Conservation (phyloP, 2,113 vertebrate species). For the Hypomesus transpacificus region DNA sequence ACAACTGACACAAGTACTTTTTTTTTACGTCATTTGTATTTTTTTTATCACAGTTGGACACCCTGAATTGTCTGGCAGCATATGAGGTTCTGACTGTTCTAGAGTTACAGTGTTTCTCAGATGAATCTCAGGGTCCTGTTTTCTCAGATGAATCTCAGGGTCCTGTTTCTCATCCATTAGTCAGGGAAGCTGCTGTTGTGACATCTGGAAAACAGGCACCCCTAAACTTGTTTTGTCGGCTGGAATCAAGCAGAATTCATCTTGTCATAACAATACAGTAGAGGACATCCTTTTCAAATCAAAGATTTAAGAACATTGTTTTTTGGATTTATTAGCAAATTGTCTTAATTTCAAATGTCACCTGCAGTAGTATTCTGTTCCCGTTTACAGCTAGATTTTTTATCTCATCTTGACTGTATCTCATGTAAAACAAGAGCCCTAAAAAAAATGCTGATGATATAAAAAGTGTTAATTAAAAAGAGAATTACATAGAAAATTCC, state of each 20-base stretch:
- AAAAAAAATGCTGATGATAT: not conserved
- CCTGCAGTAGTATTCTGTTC: too few species aligned
- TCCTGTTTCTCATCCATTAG: not conserved
- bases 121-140: not conserved
- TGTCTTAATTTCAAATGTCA: too few species aligned
- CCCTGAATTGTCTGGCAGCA: too few species aligned
- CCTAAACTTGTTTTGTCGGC: not conserved
- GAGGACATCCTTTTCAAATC: not conserved
- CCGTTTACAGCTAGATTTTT: too few species aligned
- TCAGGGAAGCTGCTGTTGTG: not conserved
- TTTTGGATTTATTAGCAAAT: not conserved
- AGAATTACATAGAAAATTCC: not conserved
- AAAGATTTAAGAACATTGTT: not conserved
- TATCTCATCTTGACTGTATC: too few species aligned
- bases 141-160: not conserved
- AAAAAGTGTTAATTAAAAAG: not conserved
- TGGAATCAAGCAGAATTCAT: not conserved
- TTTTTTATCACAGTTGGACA: too few species aligned
- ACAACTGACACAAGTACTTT: too few species aligned
- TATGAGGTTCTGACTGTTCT: not conserved
- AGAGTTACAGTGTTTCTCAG: not conserved
- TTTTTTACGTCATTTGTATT: too few species aligned
- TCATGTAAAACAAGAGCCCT: too few species aligned
- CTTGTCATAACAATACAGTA: constrained; percentile 3
- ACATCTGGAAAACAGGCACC: not conserved